These are phyloP conservation scores for Acrossocheilus wenchowensis DNA, from an alignment of 2,797 vertebrate genomes.

Conservation along the genomic window DNA sequence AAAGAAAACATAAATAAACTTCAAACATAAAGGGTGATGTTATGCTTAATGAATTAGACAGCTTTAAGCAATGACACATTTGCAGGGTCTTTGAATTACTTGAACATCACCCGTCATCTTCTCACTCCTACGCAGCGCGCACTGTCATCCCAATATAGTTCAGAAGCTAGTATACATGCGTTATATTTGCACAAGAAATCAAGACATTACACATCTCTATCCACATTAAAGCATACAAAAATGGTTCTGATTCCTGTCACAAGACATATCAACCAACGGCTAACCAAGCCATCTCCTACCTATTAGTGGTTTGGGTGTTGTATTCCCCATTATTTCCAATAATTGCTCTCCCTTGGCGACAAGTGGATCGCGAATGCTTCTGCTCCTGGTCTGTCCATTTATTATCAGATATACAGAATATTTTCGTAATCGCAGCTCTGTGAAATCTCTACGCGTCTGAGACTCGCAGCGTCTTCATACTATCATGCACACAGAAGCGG, in stretches of 20 bases:
- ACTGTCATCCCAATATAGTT: slow-evolving; percentile 51
- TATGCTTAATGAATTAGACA: background rate
- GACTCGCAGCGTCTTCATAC: background rate
- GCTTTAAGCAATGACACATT: slow-evolving; percentile 5
- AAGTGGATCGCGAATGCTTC: slow-evolving; percentile 73
- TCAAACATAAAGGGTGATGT: background rate
- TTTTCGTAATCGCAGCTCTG: slow-evolving; percentile 40
- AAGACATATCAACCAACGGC: background rate
- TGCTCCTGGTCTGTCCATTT: slow-evolving; percentile 75
- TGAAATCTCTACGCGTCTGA: slow-evolving; percentile 26
- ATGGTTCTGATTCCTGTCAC: background rate
- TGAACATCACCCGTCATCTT: slow-evolving; percentile 42
- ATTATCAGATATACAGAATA: slow-evolving; percentile 49
- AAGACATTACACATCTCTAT: slow-evolving; percentile 58
- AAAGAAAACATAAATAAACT: too few relatives aligned
- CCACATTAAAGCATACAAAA: slow-evolving; percentile 38
- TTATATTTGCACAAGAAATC: slow-evolving; percentile 40
- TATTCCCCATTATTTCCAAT: slow-evolving; percentile 82
- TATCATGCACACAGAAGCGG: slow-evolving; percentile 55
- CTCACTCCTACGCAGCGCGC: slow-evolving; percentile 67
- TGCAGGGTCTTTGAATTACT: slow-evolving; percentile 29
- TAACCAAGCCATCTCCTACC: slow-evolving; percentile 70
- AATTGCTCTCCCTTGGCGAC: slow-evolving; percentile 70
- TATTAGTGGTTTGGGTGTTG: slow-evolving; percentile 81
- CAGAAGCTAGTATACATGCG: background rate